Evolutionary conservation across 2,888 invertebrate genomes (phyloP).

Genomic region (Serrognathus titanus): DNA sequence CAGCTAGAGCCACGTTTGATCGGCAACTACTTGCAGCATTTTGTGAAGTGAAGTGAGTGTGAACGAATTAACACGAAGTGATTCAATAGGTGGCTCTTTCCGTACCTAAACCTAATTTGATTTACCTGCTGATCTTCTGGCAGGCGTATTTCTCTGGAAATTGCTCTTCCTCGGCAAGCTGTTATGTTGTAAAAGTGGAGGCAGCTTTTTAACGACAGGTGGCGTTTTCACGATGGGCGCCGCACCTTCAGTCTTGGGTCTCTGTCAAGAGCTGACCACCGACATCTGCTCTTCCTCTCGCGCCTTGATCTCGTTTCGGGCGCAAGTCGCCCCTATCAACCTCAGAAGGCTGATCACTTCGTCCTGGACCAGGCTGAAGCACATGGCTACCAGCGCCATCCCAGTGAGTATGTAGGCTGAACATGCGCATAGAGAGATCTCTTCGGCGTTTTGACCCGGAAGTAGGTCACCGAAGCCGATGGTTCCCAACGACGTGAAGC

Average conservation of each 20-base stretch:
- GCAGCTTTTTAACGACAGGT: constrained; percentile 40
- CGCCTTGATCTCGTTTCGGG: constrained; percentile 20
- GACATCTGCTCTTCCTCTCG: constrained; percentile 50
- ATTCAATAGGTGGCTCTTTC: no score
- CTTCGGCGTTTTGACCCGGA: constrained; percentile 61
- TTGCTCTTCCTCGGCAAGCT: constrained; percentile 54
- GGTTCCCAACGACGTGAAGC: constrained; percentile 69
- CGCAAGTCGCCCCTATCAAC: constrained; percentile 46
- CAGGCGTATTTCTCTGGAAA: constrained; percentile 65
- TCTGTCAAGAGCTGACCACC: constrained; percentile 52
- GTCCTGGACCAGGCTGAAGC: constrained; percentile 81
- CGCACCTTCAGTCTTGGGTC: constrained; percentile 50
- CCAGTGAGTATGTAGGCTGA: constrained; percentile 80
- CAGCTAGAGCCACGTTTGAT: no score
- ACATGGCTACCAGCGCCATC: constrained; percentile 83
- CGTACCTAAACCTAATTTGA: no score
- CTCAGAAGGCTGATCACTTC: constrained; percentile 61
- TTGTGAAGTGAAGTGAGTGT: no score
- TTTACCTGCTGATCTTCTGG: constrained; percentile 57
- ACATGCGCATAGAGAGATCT: constrained; percentile 72
- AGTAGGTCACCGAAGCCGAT: constrained; percentile 80
- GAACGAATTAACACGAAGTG: no score
- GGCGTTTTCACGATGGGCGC: constrained; percentile 48
- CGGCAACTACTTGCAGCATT: no score
- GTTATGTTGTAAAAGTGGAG: constrained; percentile 49